A percentile compares a stretch with the other conserved stretches of the same genome.
phyloP scores from a whole-genome alignment of 2,888 invertebrate genomes.

The Calameuta pallipes region DNA sequence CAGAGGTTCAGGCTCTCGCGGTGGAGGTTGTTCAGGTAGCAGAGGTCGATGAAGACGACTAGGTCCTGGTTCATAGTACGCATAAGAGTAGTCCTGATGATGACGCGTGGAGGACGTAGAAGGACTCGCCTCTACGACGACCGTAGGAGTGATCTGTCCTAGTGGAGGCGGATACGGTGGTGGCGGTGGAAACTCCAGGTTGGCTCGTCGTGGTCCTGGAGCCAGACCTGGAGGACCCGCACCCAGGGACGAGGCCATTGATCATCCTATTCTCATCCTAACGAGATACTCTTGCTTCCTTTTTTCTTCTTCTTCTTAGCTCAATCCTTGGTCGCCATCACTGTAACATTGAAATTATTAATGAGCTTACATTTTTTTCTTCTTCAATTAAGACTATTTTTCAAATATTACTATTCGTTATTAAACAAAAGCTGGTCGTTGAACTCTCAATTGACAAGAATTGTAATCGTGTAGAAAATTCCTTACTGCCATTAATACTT shows the following conservation, averaged over 20 bases:
- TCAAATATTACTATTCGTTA: not conserved
- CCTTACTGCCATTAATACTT: not conserved
- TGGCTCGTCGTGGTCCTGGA: slow-evolving; percentile 57
- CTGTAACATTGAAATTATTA: not conserved
- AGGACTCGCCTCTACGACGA: slow-evolving; percentile 29
- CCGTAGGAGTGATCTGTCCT: slow-evolving; percentile 62
- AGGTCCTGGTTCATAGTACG: slow-evolving; percentile 81
- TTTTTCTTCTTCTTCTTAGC: not conserved
- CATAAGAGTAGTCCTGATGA: slow-evolving; percentile 80
- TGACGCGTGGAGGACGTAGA: slow-evolving; percentile 20
- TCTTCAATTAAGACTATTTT: too few species aligned
- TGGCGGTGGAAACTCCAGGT: slow-evolving; percentile 80
- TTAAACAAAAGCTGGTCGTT: not conserved
- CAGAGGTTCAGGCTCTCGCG: slow-evolving; percentile 39
- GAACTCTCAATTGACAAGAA: not conserved
- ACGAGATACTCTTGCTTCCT: slow-evolving; percentile 9
- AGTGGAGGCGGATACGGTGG: slow-evolving; percentile 76
- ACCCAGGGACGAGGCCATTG: slow-evolving; percentile 52
- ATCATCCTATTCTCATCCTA: slow-evolving; percentile 32
- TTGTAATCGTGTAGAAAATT: not conserved
- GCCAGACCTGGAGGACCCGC: slow-evolving; percentile 50
- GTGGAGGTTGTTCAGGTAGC: slow-evolving; percentile 68
- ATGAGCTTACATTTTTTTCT: too few species aligned
- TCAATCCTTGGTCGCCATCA: not conserved
- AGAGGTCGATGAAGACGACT: slow-evolving; percentile 74